Evolutionary conservation across 2,888 invertebrate genomes (phyloP).

Genomic region (Eristalis pertinax): DNA sequence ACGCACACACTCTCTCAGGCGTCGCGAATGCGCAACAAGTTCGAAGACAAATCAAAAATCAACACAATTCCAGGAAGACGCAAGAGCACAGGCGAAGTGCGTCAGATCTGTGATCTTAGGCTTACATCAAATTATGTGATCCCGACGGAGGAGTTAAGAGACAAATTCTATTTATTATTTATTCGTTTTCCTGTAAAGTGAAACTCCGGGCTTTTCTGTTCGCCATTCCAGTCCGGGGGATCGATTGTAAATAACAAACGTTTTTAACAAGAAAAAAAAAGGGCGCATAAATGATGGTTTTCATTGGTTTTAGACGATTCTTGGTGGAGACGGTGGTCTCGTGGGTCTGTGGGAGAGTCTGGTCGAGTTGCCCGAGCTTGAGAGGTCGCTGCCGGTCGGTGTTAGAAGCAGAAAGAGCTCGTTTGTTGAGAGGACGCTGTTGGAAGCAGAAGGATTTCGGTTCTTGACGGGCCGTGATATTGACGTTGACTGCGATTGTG

Average conservation of each 20-base stretch:
- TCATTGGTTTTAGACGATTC: no score
- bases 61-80: conserved; percentile 10
- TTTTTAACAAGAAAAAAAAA: background rate
- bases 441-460: no score
- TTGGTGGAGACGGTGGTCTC: background rate
- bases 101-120: conserved; percentile 66
- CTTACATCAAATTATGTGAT: conserved; percentile 50
- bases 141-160: conserved; percentile 32
- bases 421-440: no score
- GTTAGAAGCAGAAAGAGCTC: no score
- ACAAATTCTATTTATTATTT: conserved; percentile 55
- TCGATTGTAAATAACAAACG: conserved; percentile 28
- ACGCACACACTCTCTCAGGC: conserved; percentile 20
- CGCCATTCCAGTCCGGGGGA: conserved; percentile 28
- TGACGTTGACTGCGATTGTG: no score
- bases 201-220: background rate
- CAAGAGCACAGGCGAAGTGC: conserved; percentile 5
- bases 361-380: no score
- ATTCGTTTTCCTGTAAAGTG: background rate
- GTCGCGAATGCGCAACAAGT: background rate
- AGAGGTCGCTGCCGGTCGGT: no score
- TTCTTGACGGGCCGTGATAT: no score
- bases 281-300: no score
- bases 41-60: conserved; percentile 2
- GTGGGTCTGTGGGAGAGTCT: no score